phyloP scores from a whole-genome alignment of 1,140 invertebrate genomes.

The Spodoptera litura region DNA sequence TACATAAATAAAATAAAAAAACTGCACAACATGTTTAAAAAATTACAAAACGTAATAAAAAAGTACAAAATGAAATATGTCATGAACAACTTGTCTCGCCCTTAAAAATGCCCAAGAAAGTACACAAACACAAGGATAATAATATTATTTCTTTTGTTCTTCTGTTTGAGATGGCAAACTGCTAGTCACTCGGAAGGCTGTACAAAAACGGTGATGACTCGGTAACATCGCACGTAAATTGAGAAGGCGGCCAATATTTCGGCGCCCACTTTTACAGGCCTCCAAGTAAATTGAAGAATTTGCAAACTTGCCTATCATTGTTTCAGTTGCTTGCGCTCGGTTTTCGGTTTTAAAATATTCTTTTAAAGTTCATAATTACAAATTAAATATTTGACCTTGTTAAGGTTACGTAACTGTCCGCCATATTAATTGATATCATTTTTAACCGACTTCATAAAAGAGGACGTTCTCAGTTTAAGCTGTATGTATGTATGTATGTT shows the following conservation, averaged over 20 bases:
- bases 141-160: slow-evolving; percentile 5
- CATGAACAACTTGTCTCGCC: not conserved
- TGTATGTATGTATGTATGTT: too few relatives aligned
- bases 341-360: too few relatives aligned
- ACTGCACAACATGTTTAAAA: too few relatives aligned
- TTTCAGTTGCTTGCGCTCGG: not conserved
- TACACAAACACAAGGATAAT: not conserved
- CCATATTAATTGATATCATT: too few relatives aligned
- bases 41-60: too few relatives aligned
- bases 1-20: too few relatives aligned
- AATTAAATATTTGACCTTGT: too few relatives aligned
- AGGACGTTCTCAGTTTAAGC: too few relatives aligned
- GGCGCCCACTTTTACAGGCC: not conserved
- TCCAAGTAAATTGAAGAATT: not conserved
- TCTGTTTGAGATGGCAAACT: slow-evolving; percentile 12
- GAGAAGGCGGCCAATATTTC: slow-evolving; percentile 25
- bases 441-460: too few relatives aligned
- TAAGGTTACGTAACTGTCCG: too few relatives aligned
- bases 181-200: not conserved
- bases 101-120: not conserved
- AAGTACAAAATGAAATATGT: not conserved
- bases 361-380: too few relatives aligned
- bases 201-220: slow-evolving; percentile 42
- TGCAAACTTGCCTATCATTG: slow-evolving; percentile 7
- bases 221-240: slow-evolving; percentile 9